Percentiles rank a stretch among this genome's conserved stretches.
Evolutionary conservation across 2,113 vertebrate species (phyloP).

Genomic region (Okapia johnstoni): DNA sequence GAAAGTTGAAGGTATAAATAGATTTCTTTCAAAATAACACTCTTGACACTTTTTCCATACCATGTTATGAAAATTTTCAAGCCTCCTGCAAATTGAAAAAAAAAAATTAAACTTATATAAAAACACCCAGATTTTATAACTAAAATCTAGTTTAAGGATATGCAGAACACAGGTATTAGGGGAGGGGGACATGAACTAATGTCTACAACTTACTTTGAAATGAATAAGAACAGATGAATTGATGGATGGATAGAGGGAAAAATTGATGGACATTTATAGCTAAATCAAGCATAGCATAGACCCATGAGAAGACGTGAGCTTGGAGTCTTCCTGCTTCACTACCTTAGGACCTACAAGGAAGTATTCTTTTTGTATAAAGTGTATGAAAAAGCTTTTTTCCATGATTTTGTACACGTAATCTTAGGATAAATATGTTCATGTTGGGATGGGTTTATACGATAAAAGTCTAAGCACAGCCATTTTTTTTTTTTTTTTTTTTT

Average conservation of each 20-base stretch:
- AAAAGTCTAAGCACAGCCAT: background rate
- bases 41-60: background rate
- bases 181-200: background rate
- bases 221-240: background rate
- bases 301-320: background rate
- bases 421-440: background rate
- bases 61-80: background rate
- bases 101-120: background rate
- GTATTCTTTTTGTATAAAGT: background rate
- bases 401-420: background rate
- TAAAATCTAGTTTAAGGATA: background rate
- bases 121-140: background rate
- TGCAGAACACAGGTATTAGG: background rate
- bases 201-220: background rate
- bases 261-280: background rate
- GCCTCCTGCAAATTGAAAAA: background rate
- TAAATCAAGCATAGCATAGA: background rate
- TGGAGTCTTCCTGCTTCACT: background rate
- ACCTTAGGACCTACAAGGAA: background rate
- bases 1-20: background rate
- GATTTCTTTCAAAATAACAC: background rate
- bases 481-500: background rate
- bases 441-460: background rate
- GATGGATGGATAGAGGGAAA: background rate
- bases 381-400: background rate